Base-by-base conservation (phyloP, 2,797 vertebrate species). In the Octomys mimax region DNA sequence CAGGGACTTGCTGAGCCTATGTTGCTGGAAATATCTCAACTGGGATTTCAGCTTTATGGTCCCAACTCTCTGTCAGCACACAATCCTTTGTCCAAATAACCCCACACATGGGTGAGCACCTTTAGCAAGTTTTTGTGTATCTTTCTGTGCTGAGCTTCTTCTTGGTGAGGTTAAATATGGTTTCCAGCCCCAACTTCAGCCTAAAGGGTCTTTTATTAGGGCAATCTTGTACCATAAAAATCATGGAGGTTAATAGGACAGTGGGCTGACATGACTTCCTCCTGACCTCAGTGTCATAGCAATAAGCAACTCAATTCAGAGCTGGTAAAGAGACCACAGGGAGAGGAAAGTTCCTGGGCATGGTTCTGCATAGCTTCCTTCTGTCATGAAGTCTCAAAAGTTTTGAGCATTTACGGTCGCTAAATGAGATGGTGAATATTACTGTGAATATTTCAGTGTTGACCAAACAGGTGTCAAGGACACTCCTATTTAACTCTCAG, bases 291-390 rank as follows among this genome's bases (percentile, higher is more conserved):
- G 28, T 7, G 33, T 78, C 12, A 59, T 42, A 92, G 86, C 80
- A 85, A 8, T 73, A 82, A 14, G 77, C 42, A 14, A 8, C 61
- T 79, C 18, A 13, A 6, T 13, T 52, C 46, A 22, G 26, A 18
- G 22, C 64, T 33, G 66, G 26, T 39, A 31, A 12, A 52, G 64
- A 66, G 11, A 54, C 12, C n/a, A 3, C 5, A 1, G 26, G 61
- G 11, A 24, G n/a, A 93, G n/a, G 70, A 28, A 12, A 81, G 61
- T 16, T 46, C 39, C 39, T 2, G 46, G 81, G 21, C 2, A 4
- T 80, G 28, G 36, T 54, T 68, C 59, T 42, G 13, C 8, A 16
- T 18, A 49, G 82, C 80, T 96, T 86, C 80, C 92, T 89, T 84
- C 81, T 70, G 80, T 83, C 26, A 21, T 0, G 2, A 66, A 33